Conservation (phyloP, 2,113 vertebrate species). For the Hippopotamus amphibius region DNA sequence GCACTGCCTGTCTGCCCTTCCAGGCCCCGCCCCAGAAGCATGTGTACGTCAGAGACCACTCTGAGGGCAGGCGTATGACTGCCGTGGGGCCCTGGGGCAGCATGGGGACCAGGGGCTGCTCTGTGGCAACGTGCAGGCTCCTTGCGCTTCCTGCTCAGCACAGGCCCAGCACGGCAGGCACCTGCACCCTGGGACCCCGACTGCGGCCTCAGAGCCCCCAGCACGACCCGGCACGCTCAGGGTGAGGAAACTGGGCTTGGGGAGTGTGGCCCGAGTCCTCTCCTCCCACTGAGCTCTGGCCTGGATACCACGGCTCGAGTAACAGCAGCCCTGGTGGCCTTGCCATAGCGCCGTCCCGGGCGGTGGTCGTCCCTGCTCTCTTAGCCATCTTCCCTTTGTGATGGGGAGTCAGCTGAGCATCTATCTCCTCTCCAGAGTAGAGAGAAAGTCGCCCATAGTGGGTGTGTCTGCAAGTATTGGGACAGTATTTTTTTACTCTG, state of each 20-base stretch:
- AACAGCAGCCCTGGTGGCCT: neutral
- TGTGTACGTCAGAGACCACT: neutral
- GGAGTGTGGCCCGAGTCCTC: neutral
- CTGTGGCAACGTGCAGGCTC: neutral
- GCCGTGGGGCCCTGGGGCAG: neutral
- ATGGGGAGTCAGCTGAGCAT: conserved; percentile 43
- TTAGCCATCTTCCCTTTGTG: conserved; percentile 34
- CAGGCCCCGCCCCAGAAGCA: fast-evolving
- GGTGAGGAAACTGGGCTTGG: neutral
- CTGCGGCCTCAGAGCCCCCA: neutral
- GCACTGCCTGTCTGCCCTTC: fast-evolving
- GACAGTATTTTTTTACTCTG: conserved; percentile 97
- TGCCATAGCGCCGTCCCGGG: neutral
- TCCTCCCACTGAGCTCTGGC: neutral
- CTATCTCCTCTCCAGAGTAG: conserved; percentile 82
- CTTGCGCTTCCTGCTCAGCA: neutral
- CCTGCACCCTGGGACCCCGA: neutral
- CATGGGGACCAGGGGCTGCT: neutral
- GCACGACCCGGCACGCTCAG: neutral
- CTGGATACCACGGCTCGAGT: neutral
- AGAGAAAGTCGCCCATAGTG: conserved; percentile 95
- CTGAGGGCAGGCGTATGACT: neutral
- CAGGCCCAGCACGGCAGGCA: neutral
- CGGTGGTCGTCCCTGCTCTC: neutral
- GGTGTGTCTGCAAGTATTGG: conserved; percentile 92